These are phyloP conservation scores for Synergus itoensis DNA, from an alignment of 2,888 invertebrate species.

Conservation along the genomic window DNA sequence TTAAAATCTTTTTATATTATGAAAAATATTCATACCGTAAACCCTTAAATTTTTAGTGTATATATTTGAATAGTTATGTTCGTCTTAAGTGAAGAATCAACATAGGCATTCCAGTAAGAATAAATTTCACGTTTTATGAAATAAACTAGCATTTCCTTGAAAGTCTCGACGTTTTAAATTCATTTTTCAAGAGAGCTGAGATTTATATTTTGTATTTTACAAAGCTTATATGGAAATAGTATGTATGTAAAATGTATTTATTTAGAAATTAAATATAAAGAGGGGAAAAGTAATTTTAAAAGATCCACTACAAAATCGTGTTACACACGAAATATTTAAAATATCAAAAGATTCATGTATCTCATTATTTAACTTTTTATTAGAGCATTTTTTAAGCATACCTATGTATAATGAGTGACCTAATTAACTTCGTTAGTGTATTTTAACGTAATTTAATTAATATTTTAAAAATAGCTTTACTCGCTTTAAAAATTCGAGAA, in stretches of 20 bases:
- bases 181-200: conserved; percentile 11
- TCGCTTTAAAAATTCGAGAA: conserved; percentile 14
- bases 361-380: too few relatives aligned
- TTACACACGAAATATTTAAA: background rate
- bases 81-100: too few relatives aligned
- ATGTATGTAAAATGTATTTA: background rate
- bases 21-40: too few relatives aligned
- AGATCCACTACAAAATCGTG: background rate
- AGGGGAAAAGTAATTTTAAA: conserved; percentile 5
- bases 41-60: too few relatives aligned
- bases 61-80: too few relatives aligned
- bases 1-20: too few relatives aligned
- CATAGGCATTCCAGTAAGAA: background rate
- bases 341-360: background rate
- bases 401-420: too few relatives aligned
- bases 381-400: too few relatives aligned
- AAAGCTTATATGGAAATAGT: conserved; percentile 7
- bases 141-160: conserved; percentile 9
- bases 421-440: too few relatives aligned
- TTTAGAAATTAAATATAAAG: background rate
- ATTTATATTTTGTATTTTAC: background rate
- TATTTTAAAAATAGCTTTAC: background rate
- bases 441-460: background rate
- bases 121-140: conserved; percentile 30
- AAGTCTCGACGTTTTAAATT: conserved; percentile 8